Evolutionary conservation across 23 tunicate genomes (phyloP).

Genomic region (Phallusia fumigata): DNA sequence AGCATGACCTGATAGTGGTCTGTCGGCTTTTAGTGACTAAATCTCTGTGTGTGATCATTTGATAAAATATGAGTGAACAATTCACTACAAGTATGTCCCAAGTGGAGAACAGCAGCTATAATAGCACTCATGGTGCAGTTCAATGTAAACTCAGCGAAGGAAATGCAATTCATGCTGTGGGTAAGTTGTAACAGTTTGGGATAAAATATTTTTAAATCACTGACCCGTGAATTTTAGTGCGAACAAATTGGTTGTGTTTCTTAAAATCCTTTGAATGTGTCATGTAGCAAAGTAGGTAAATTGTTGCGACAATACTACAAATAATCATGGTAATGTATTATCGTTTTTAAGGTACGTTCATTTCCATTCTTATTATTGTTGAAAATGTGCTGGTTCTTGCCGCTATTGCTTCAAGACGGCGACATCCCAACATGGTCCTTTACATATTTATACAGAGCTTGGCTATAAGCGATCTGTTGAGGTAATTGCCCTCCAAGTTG

Average conservation of each 20-base stretch:
- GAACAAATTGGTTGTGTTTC: too few species aligned
- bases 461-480: slow-evolving; percentile 21
- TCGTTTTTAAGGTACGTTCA: slow-evolving; percentile 7
- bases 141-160: slow-evolving; percentile 22
- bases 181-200: slow-evolving; percentile 3
- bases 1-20: too few species aligned
- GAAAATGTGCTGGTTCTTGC: slow-evolving; percentile 27
- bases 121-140: background rate
- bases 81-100: too few species aligned
- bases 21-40: too few species aligned
- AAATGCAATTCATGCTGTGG: slow-evolving; percentile 21
- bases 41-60: too few species aligned
- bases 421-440: slow-evolving; percentile 7
- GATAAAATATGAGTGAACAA: too few species aligned
- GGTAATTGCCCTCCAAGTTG: slow-evolving; percentile 17
- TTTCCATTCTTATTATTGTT: slow-evolving; percentile 19
- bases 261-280: too few species aligned
- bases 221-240: too few species aligned
- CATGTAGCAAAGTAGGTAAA: too few species aligned
- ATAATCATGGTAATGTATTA: too few species aligned
- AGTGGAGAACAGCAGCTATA: background rate
- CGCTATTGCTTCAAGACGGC: background rate
- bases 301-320: too few species aligned
- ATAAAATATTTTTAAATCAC: background rate
- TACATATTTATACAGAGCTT: slow-evolving; percentile 23